Percentiles rank a stretch among this genome's conserved stretches.
Evolutionary conservation across 2,797 vertebrate species (phyloP).

Genomic region (Manis pentadactyla): DNA sequence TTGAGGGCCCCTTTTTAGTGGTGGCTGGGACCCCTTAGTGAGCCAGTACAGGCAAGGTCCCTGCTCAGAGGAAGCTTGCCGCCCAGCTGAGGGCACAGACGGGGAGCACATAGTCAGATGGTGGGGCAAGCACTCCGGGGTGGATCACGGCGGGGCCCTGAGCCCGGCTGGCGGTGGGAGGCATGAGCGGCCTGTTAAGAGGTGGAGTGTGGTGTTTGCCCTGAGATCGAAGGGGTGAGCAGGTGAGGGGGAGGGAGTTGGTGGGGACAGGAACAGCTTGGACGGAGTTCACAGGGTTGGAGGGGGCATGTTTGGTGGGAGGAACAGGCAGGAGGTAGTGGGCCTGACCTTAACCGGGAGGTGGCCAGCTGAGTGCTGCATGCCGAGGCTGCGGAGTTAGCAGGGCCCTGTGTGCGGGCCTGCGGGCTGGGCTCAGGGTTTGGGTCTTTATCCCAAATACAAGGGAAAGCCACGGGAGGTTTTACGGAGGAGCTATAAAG

Average conservation of each 20-base stretch:
- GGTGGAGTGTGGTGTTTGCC: background rate
- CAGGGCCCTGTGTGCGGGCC: background rate
- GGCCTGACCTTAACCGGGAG: background rate
- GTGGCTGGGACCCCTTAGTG: background rate
- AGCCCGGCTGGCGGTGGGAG: background rate
- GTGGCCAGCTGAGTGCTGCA: background rate
- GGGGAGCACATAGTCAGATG: rapidly evolving
- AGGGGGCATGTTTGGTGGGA: background rate
- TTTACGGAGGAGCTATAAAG: background rate
- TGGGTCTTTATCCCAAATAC: background rate
- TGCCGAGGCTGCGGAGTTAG: background rate
- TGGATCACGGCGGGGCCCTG: background rate
- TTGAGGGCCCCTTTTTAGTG: too few species aligned
- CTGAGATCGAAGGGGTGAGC: background rate
- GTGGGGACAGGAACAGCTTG: background rate
- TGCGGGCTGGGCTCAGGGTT: background rate
- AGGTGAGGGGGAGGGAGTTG: background rate
- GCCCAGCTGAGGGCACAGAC: background rate
- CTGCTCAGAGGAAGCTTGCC: background rate
- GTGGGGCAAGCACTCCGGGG: background rate
- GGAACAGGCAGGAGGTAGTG: background rate
- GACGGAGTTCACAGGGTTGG: too few species aligned
- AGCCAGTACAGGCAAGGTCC: background rate
- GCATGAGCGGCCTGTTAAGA: background rate
- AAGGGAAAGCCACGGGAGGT: background rate